A percentile compares a stretch with the other conserved stretches of the same genome.
Evolutionary conservation across 2,113 vertebrate species (phyloP).

Genomic region (Rissa tridactyla): DNA sequence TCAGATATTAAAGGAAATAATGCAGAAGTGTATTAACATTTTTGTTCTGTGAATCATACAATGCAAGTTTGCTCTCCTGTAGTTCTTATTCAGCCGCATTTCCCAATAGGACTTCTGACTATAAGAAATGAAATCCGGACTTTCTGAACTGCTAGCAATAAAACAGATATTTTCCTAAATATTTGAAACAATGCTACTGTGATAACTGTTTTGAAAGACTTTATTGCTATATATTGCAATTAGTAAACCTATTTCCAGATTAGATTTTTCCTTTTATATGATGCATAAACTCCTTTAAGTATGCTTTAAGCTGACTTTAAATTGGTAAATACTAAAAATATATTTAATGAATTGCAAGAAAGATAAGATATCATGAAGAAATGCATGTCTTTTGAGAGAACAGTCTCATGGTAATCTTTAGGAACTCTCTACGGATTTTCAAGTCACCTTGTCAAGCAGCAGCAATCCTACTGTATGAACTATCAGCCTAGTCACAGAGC

Average conservation of each 20-base stretch:
- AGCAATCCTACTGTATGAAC: neutral
- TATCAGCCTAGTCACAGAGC: neutral
- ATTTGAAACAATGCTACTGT: neutral
- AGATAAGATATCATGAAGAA: neutral
- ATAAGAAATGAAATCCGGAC: neutral
- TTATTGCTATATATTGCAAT: neutral
- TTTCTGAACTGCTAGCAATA: neutral
- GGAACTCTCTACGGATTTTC: neutral
- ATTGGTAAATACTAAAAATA: neutral
- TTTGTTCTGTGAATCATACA: neutral
- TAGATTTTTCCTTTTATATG: neutral
- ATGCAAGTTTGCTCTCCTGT: neutral
- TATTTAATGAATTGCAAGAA: neutral
- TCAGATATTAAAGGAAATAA: neutral
- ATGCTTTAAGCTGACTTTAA: neutral
- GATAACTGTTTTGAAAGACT: neutral
- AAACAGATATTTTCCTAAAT: neutral
- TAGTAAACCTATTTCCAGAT: neutral
- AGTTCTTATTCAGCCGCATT: neutral
- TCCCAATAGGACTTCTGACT: neutral
- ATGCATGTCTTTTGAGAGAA: neutral
- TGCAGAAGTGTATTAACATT: neutral
- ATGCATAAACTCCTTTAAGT: neutral
- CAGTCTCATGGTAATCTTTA: rapidly evolving
- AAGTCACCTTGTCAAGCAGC: neutral